These are phyloP conservation scores for Synanthedon formicaeformis DNA, from an alignment of 2,888 invertebrate species.

Conservation along the genomic window DNA sequence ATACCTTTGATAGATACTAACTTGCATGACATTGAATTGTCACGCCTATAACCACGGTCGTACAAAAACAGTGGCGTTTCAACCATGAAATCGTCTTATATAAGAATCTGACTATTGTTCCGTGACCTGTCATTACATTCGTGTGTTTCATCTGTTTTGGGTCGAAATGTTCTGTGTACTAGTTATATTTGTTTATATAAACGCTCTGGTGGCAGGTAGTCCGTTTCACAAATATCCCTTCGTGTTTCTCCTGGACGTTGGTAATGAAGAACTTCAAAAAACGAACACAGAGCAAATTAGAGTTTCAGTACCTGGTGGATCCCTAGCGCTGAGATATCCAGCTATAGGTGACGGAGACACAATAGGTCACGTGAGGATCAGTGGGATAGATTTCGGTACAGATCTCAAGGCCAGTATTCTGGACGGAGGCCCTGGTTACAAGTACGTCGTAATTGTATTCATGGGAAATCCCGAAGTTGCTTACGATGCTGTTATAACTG, in stretches of 20 bases:
- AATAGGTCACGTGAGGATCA: conserved; percentile 54
- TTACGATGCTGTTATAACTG: conserved; percentile 50
- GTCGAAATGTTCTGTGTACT: conserved; percentile 42
- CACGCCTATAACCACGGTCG: conserved; percentile 39
- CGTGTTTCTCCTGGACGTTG: conserved; percentile 53
- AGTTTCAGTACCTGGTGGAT: conserved; percentile 51
- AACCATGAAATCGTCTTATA: conserved; percentile 56
- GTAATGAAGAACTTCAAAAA: conserved; percentile 58
- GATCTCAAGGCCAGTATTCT: conserved; percentile 52
- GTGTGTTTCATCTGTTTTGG: conserved; percentile 12
- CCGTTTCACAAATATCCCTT: conserved; percentile 58
- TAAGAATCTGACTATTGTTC: conserved; percentile 48
- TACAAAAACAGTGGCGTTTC: conserved; percentile 39
- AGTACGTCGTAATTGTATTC: conserved; percentile 51
- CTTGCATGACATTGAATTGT: conserved; percentile 38
- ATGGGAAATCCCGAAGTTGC: conserved; percentile 42
- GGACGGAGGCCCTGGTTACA: conserved; percentile 59
- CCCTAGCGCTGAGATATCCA: conserved; percentile 51
- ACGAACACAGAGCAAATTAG: conserved; percentile 51
- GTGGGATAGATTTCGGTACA: conserved; percentile 55
- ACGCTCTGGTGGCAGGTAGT: conserved; percentile 27
- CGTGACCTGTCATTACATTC: conserved; percentile 37
- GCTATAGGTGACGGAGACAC: conserved; percentile 42
- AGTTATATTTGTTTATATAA: conserved; percentile 20
- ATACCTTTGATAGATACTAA: conserved; percentile 6